Evolutionary conservation across 2,797 vertebrate species (phyloP), one percentile per base, ranked within the genome.

Genomic region (Lepilemur ruficaudatus): DNA sequence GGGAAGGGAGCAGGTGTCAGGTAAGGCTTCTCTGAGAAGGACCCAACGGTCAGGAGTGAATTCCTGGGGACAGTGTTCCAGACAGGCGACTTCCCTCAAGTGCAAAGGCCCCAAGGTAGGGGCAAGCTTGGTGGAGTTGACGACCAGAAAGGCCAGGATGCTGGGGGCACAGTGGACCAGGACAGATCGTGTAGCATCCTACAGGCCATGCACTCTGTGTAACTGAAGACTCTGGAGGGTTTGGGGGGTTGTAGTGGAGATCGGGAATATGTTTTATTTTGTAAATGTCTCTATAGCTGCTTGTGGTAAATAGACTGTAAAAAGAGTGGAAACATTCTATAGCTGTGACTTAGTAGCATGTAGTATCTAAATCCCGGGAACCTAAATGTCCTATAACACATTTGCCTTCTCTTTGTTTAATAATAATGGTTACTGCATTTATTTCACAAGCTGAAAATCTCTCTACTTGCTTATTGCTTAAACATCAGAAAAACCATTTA

Each of bases 401-500:
- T 28, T 81, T 84, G 20, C 55, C 70, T 30, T 50, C 23, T 67
- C 52, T 82, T 22, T 67, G 11, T 65, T 81, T 81, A 55, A 72
- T 48, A 30, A 50, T 8, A 5, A 38, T 69, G 15, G 30, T n/a
- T 50, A 25, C 11, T 46, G 2, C 7, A 11, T 76, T 88, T 59
- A 79, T 57, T 92, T 91, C 43, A 72, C 9, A 76, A 28, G 20
- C 50, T 63, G 38, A 63, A 35, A 96, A 83, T 30, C 50, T 67
- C 61, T 75, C 28, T 10, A 63, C 94, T 95, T 91, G 41, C n/a
- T 70, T 94, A 32, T 59, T 80, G 22, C 83, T 97, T 97, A 96
- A 94, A 95, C 79, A 95, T 57, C 80, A 89, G 84, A 89, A 96
- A 94, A 93, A 63, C 18, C 85, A 55, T 85, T 95, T 78, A 17